Evolutionary conservation across 2,797 vertebrate genomes (phyloP).

Genomic region (Scolopax rusticola): DNA sequence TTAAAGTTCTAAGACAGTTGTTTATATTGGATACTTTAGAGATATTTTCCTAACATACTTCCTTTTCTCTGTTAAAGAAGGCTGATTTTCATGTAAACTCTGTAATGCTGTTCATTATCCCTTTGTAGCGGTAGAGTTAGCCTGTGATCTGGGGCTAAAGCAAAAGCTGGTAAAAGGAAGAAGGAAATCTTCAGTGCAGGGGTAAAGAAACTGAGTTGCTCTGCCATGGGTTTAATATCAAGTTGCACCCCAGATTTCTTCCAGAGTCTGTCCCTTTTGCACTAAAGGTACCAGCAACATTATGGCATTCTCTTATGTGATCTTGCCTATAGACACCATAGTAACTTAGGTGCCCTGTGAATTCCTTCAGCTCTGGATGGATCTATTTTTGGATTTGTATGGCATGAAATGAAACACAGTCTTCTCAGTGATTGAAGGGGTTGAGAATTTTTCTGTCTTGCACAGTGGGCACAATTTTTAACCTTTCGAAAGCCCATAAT

Average conservation of each 20-base stretch:
- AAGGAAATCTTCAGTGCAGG: background rate
- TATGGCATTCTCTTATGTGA: background rate
- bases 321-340: background rate
- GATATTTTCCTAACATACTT: background rate
- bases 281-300: background rate
- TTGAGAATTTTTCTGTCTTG: background rate
- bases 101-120: background rate
- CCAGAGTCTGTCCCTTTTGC: background rate
- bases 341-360: background rate
- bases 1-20: conserved; percentile 4
- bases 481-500: background rate
- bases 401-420: background rate
- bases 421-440: background rate
- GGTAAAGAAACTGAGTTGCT: background rate
- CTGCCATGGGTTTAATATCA: background rate
- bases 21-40: conserved; percentile 13
- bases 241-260: background rate
- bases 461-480: background rate
- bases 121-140: background rate
- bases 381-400: background rate
- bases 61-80: background rate
- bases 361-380: background rate
- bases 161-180: background rate
- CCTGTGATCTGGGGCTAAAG: background rate
- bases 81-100: background rate